Evolutionary conservation across 2,888 invertebrate species (phyloP).

Genomic region (Drosophila helvetica): DNA sequence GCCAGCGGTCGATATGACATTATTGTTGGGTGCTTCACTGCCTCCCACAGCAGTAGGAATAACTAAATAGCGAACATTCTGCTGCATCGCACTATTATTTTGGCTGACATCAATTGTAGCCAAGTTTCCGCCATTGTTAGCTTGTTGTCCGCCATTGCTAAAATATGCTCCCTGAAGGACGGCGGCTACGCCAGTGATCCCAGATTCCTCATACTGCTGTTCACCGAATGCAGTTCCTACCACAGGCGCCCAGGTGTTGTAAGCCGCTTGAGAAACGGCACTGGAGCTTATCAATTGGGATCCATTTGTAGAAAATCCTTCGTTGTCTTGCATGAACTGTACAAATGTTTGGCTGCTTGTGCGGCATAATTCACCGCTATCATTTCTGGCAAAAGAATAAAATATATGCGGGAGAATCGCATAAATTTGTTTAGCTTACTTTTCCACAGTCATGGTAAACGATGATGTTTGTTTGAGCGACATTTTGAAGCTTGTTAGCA

Average conservation of each 20-base stretch:
- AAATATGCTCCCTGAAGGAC: background rate
- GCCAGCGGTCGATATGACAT: background rate
- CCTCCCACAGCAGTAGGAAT: background rate
- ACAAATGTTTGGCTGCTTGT: constrained; percentile 3
- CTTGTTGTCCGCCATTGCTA: background rate
- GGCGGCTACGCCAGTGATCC: background rate
- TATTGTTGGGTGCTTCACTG: background rate
- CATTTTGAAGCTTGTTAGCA: background rate
- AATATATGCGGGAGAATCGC: too few species aligned
- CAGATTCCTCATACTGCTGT: background rate
- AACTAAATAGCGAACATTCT: too few species aligned
- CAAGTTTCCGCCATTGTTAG: background rate
- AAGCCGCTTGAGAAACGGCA: background rate
- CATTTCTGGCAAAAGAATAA: constrained; percentile 1
- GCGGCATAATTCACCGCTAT: background rate
- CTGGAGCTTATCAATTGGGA: background rate
- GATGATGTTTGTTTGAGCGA: constrained; percentile 14
- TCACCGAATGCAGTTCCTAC: too few species aligned
- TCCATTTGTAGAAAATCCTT: background rate
- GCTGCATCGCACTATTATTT: background rate
- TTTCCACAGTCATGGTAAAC: constrained; percentile 14
- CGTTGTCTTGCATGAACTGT: background rate
- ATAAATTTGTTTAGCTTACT: constrained; percentile 19
- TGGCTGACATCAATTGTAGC: background rate
- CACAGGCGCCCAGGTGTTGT: background rate